Evolutionary conservation across 1,140 invertebrate genomes (phyloP).

Genomic region (Drosophila navojoa): DNA sequence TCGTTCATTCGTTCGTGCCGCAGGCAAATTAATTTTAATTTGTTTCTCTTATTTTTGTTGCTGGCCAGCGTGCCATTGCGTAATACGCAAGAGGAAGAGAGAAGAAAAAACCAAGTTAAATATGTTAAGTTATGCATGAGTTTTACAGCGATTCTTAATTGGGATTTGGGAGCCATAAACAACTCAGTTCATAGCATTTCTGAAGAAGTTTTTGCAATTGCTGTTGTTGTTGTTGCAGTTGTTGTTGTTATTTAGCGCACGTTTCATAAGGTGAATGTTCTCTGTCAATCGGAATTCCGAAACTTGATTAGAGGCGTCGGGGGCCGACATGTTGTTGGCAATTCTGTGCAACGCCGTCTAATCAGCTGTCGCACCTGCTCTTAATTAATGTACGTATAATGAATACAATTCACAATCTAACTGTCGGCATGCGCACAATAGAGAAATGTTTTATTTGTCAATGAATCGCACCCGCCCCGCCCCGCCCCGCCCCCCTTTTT

Average conservation of each 20-base stretch:
- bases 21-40: conserved; percentile 24
- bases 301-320: not conserved
- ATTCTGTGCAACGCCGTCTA: conserved; percentile 14
- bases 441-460: conserved; percentile 51
- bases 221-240: too few relatives aligned
- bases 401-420: conserved; percentile 58
- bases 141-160: conserved; percentile 17
- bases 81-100: conserved; percentile 27
- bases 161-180: conserved; percentile 2
- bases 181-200: conserved; percentile 10
- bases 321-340: conserved; percentile 30
- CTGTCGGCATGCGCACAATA: conserved; percentile 52
- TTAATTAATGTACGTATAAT: conserved; percentile 66
- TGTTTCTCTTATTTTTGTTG: conserved; percentile 50
- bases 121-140: conserved; percentile 16
- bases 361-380: conserved; percentile 35
- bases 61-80: conserved; percentile 43
- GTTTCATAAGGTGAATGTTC: not conserved
- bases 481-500: not conserved
- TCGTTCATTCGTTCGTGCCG: conserved; percentile 1
- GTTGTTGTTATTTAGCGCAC: not conserved
- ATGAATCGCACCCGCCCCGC: not conserved
- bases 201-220: conserved; percentile 7
- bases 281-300: not conserved
- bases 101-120: not conserved